Evolutionary conservation across 2,113 vertebrate genomes (phyloP).

Genomic region (Salvelinus fontinalis): DNA sequence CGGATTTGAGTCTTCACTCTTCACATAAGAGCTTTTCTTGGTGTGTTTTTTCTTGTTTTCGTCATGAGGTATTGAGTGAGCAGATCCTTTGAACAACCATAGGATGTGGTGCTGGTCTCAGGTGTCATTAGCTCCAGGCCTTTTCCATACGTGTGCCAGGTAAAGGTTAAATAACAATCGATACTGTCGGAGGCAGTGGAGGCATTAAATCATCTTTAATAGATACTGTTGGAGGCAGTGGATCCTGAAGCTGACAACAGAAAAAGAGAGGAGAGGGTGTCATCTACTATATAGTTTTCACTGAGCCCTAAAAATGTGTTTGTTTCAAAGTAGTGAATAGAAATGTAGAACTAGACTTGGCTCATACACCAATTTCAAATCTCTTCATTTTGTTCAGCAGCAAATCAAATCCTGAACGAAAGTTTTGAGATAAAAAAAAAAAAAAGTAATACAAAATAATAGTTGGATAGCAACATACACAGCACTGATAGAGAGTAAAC

Average conservation of each 20-base stretch:
- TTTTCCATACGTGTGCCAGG: slow-evolving; percentile 71
- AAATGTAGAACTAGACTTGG: no score
- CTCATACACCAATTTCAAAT: no score
- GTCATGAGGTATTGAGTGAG: slow-evolving; percentile 65
- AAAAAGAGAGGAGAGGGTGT: slow-evolving; percentile 44
- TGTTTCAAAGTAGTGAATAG: no score
- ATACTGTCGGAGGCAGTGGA: slow-evolving; percentile 69
- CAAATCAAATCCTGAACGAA: no score
- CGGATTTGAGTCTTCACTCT: slow-evolving; percentile 55
- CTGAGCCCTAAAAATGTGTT: neutral
- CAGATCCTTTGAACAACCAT: slow-evolving; percentile 70
- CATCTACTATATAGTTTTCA: slow-evolving; percentile 45
- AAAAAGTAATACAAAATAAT: no score
- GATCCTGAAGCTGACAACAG: slow-evolving; percentile 56
- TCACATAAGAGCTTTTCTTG: slow-evolving; percentile 47
- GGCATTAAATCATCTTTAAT: neutral
- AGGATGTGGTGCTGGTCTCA: slow-evolving; percentile 74
- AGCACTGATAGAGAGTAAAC: neutral
- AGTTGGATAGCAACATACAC: no score
- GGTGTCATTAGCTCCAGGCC: slow-evolving; percentile 77
- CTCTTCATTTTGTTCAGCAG: no score
- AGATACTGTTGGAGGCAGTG: neutral
- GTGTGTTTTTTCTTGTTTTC: slow-evolving; percentile 10
- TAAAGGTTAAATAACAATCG: slow-evolving; percentile 82
- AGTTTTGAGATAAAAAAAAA: no score